phyloP scores from a whole-genome alignment of 2,113 vertebrate genomes.

The Oreamnos americanus region DNA sequence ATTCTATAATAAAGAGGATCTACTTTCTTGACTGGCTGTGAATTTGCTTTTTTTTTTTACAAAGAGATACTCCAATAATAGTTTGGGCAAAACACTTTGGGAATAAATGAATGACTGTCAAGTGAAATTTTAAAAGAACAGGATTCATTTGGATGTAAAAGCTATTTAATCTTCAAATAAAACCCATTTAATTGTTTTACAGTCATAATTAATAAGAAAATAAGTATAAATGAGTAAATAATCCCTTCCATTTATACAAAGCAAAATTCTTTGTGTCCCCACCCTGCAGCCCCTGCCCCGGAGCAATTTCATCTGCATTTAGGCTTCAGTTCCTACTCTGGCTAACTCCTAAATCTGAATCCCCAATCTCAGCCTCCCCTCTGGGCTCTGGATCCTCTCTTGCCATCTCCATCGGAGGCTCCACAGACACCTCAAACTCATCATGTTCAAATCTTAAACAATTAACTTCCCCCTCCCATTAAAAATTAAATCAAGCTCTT shows the following conservation, averaged over 20 bases:
- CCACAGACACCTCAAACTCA: background rate
- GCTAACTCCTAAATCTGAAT: background rate
- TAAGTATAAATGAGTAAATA: background rate
- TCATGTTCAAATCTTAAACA: background rate
- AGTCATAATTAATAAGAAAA: background rate
- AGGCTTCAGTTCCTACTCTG: background rate
- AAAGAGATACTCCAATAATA: background rate
- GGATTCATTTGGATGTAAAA: background rate
- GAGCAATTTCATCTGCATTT: background rate
- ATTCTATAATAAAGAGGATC: background rate
- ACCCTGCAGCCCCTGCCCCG: background rate
- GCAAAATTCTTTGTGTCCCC: background rate
- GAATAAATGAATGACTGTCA: background rate
- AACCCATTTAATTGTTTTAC: background rate
- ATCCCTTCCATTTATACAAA: background rate
- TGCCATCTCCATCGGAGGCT: background rate
- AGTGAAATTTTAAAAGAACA: background rate
- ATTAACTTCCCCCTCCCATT: background rate
- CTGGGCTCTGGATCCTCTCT: background rate
- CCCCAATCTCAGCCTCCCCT: background rate
- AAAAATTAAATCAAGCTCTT: conserved; percentile 7
- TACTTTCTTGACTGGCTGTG: background rate
- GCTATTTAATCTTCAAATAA: conserved; percentile 3
- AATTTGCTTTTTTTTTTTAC: background rate
- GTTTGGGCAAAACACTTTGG: background rate